Conservation (phyloP, 2,113 vertebrate genomes). For the Apteryx mantelli region DNA sequence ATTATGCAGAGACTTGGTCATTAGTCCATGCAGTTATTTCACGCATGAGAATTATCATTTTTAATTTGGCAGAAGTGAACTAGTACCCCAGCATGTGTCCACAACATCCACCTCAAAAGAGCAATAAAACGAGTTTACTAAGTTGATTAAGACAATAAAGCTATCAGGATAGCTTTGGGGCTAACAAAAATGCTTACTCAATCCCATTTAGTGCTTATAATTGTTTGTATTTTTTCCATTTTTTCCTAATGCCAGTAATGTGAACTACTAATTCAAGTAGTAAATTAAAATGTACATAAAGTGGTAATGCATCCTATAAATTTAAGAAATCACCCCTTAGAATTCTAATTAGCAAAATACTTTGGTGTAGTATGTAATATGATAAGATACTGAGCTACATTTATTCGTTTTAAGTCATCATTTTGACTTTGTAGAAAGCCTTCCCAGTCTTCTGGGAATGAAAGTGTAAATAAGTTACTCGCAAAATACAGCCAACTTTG, state of each 20-base stretch:
- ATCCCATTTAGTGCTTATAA: slow-evolving; percentile 72
- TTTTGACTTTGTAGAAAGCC: slow-evolving; percentile 33
- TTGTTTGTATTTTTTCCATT: slow-evolving; percentile 43
- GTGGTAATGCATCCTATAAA: slow-evolving; percentile 71
- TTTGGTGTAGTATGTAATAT: slow-evolving; percentile 61
- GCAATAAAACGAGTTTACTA: slow-evolving; percentile 80
- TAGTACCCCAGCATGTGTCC: slow-evolving; percentile 80
- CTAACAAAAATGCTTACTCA: slow-evolving; percentile 79
- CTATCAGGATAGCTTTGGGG: slow-evolving; percentile 76
- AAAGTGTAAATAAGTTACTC: slow-evolving; percentile 39
- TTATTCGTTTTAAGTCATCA: slow-evolving; percentile 46
- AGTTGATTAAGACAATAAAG: slow-evolving; percentile 87
- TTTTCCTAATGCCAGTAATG: slow-evolving; percentile 72
- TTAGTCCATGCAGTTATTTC: slow-evolving; percentile 84
- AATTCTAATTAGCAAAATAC: slow-evolving; percentile 80
- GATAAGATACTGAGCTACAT: slow-evolving; percentile 31
- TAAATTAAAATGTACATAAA: slow-evolving; percentile 80
- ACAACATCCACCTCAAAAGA: slow-evolving; percentile 77
- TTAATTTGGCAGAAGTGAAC: slow-evolving; percentile 83
- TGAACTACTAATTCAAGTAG: slow-evolving; percentile 73
- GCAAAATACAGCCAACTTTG: not conserved
- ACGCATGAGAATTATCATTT: slow-evolving; percentile 84
- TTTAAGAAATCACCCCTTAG: slow-evolving; percentile 71
- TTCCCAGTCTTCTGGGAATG: slow-evolving; percentile 1
- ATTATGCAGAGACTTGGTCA: slow-evolving; percentile 81